Evolutionary conservation across 2,113 vertebrate genomes (phyloP).

Genomic region (Calyptommatus sinebrachiatus): DNA sequence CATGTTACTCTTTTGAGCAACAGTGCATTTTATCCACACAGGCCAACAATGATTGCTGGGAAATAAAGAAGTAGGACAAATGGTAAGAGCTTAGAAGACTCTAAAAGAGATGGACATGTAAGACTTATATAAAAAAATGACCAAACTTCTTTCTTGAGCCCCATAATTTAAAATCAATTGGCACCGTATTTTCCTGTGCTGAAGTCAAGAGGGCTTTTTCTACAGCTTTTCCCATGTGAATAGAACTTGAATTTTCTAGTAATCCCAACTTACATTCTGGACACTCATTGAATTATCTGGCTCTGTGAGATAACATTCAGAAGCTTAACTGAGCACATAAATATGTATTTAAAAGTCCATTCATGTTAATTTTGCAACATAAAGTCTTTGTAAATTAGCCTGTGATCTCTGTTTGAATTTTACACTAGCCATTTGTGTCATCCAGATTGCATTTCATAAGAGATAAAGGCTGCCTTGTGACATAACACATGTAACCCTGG

Average conservation of each 20-base stretch:
- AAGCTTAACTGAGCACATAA: neutral
- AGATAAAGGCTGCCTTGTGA: neutral
- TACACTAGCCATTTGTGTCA: neutral
- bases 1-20: conserved; percentile 1
- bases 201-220: neutral
- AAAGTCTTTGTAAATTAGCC: neutral
- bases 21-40: conserved; percentile 10
- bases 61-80: neutral
- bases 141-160: neutral
- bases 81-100: too few species aligned
- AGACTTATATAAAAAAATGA: neutral
- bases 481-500: too few species aligned
- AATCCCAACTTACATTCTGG: neutral
- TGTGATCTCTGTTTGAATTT: neutral
- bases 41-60: neutral
- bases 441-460: neutral
- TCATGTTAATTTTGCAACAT: neutral
- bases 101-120: neutral
- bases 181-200: neutral
- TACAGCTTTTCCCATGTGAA: neutral
- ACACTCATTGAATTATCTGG: neutral
- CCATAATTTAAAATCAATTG: neutral
- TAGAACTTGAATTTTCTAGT: neutral
- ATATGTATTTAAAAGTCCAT: neutral
- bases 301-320: neutral